Percentiles rank a stretch among this genome's conserved stretches.
Conservation (phyloP, 2,797 vertebrate genomes). For the Chanos chanos region DNA sequence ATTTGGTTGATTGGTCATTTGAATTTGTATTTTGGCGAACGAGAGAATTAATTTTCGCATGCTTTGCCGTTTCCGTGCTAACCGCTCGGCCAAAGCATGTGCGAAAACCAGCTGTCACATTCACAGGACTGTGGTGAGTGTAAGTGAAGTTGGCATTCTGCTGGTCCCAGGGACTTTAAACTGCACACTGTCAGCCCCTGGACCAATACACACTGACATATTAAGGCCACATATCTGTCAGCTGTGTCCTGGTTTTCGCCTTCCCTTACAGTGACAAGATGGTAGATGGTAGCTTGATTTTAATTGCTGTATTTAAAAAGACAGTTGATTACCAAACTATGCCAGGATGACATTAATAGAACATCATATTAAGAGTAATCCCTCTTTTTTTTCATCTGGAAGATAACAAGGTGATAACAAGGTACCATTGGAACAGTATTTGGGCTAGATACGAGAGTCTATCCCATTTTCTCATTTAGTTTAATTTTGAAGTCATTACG, state of each 20-base stretch:
- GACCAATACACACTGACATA: slow-evolving; percentile 42
- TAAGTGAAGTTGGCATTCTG: slow-evolving; percentile 59
- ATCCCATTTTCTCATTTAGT: background rate
- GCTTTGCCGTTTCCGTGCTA: background rate
- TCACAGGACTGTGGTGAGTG: slow-evolving; percentile 16
- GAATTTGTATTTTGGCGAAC: no score
- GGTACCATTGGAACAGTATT: no score
- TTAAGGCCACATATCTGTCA: slow-evolving; percentile 43
- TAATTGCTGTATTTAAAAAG: no score
- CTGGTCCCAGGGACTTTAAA: slow-evolving; percentile 48
- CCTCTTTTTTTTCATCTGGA: background rate
- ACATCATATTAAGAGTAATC: slow-evolving; percentile 15
- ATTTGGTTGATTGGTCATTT: no score
- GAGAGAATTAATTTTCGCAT: no score
- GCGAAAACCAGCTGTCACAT: slow-evolving; percentile 28
- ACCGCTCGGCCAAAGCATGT: slow-evolving; percentile 1
- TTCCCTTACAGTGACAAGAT: no score
- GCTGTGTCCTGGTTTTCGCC: slow-evolving; percentile 28
- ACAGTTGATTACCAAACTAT: slow-evolving; percentile 16
- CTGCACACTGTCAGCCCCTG: slow-evolving; percentile 31
- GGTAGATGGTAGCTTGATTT: no score
- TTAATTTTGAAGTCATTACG: background rate
- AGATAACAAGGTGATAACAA: no score
- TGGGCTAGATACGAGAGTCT: background rate
- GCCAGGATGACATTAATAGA: slow-evolving; percentile 7